phyloP scores from a whole-genome alignment of 2,888 invertebrate genomes.

The Pyrocoelia pectoralis region DNA sequence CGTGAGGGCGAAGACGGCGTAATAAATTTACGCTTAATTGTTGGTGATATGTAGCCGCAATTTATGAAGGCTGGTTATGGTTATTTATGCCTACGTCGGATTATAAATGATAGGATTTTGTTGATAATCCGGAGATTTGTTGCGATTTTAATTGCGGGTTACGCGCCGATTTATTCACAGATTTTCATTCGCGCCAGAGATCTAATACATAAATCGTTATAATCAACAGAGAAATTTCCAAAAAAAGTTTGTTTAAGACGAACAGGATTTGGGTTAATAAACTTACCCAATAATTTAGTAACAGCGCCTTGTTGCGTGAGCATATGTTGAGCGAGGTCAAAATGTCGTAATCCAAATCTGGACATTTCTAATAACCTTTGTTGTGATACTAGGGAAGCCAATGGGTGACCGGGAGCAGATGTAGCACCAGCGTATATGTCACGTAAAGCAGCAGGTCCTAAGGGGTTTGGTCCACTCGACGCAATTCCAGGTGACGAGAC shows the following conservation, averaged over 20 bases:
- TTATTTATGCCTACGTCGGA: constrained; percentile 55
- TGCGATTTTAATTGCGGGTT: constrained; percentile 48
- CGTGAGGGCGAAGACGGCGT: constrained; percentile 50
- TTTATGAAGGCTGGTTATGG: constrained; percentile 53
- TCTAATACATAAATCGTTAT: constrained; percentile 14
- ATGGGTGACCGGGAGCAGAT: constrained; percentile 66
- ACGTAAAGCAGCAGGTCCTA: constrained; percentile 58
- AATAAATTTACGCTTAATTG: constrained; percentile 59
- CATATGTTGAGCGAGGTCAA: constrained; percentile 91
- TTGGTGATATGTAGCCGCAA: constrained; percentile 56
- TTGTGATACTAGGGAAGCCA: constrained; percentile 77
- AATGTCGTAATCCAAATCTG: constrained; percentile 82
- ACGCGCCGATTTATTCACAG: constrained; percentile 26
- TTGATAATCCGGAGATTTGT: constrained; percentile 58
- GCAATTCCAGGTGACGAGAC: constrained; percentile 54
- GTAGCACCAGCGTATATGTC: constrained; percentile 58
- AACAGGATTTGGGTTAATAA: constrained; percentile 11
- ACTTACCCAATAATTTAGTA: constrained; percentile 88
- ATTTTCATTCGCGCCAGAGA: constrained; percentile 17
- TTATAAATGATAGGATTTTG: constrained; percentile 57
- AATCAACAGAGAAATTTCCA: neutral
- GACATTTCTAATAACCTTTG: constrained; percentile 84
- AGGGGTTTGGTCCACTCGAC: constrained; percentile 48
- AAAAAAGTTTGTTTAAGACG: no score
- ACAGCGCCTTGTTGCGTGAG: constrained; percentile 91